phyloP scores from a whole-genome alignment of 1,140 invertebrate genomes.

The Drosophila subobscura region DNA sequence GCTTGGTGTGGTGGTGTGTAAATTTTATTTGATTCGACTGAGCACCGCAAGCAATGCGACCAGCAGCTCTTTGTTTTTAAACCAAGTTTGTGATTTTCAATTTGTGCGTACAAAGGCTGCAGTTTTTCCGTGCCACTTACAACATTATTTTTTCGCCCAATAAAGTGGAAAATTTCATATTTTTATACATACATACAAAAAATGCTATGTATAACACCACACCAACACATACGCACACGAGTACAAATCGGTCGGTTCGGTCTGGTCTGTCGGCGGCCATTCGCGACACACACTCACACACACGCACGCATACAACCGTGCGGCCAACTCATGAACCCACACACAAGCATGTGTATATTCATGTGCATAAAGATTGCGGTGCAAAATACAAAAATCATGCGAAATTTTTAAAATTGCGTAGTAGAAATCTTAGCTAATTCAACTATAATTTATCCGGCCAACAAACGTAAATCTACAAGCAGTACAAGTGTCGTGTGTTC shows the following conservation, averaged over 20 bases:
- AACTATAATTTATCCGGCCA: constrained; percentile 3
- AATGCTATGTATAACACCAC: constrained; percentile 82
- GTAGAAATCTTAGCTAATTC: constrained; percentile 49
- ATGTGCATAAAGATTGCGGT: constrained; percentile 63
- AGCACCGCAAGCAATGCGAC: not conserved
- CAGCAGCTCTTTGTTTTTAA: constrained; percentile 15
- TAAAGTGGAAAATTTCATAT: constrained; percentile 79
- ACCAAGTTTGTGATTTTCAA: constrained; percentile 1
- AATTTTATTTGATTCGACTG: constrained; percentile 21
- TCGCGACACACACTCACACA: constrained; percentile 54
- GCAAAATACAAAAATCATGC: constrained; percentile 80
- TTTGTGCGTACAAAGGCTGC: constrained; percentile 8
- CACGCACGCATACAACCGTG: constrained; percentile 27
- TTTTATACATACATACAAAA: constrained; percentile 82
- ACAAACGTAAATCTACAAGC: not conserved
- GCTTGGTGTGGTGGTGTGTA: constrained; percentile 46
- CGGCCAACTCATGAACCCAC: constrained; percentile 39
- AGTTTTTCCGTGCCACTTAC: constrained; percentile 31
- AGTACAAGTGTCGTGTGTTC: constrained; percentile 14
- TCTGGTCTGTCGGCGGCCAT: constrained; percentile 54
- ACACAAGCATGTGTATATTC: constrained; percentile 22
- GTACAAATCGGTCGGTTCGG: constrained; percentile 26
- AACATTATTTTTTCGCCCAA: constrained; percentile 24
- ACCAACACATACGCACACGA: constrained; percentile 60
- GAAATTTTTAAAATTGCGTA: constrained; percentile 78